These are phyloP conservation scores for Ornithorhynchus anatinus DNA, from an alignment of 2,113 vertebrate genomes.

Conservation along the genomic window DNA sequence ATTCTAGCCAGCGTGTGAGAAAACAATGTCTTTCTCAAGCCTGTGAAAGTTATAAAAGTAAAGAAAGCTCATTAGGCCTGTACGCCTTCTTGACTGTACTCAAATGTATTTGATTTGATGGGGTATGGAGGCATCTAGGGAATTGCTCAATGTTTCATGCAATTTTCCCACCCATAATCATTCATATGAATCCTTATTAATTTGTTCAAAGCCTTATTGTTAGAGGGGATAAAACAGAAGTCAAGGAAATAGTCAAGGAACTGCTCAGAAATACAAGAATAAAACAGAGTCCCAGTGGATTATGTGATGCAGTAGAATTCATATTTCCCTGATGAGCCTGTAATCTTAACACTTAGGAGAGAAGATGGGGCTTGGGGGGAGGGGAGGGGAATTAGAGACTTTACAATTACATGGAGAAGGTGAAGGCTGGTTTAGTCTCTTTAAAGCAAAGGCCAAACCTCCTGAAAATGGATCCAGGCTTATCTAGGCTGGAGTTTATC, in stretches of 20 bases:
- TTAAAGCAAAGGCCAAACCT: constrained; percentile 54
- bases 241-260: too few species aligned
- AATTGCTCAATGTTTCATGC: too few species aligned
- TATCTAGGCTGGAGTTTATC: constrained; percentile 54
- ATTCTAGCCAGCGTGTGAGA: constrained; percentile 62
- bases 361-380: constrained; percentile 5
- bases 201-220: too few species aligned
- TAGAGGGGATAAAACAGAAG: too few species aligned
- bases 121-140: neutral
- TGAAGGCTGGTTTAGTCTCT: constrained; percentile 37
- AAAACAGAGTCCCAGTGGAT: too few species aligned
- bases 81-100: neutral
- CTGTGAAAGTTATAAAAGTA: neutral
- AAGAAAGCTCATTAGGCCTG: neutral
- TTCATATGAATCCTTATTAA: too few species aligned
- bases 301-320: neutral
- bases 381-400: constrained; percentile 24
- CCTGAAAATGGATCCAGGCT: constrained; percentile 35
- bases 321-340: too few species aligned
- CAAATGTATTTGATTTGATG: neutral
- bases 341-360: too few species aligned
- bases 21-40: constrained; percentile 48
- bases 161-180: too few species aligned
- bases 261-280: too few species aligned
- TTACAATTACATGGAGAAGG: too few species aligned